Base-by-base conservation (phyloP, 2,888 invertebrate species). In the Monoplex corrugatus region DNA sequence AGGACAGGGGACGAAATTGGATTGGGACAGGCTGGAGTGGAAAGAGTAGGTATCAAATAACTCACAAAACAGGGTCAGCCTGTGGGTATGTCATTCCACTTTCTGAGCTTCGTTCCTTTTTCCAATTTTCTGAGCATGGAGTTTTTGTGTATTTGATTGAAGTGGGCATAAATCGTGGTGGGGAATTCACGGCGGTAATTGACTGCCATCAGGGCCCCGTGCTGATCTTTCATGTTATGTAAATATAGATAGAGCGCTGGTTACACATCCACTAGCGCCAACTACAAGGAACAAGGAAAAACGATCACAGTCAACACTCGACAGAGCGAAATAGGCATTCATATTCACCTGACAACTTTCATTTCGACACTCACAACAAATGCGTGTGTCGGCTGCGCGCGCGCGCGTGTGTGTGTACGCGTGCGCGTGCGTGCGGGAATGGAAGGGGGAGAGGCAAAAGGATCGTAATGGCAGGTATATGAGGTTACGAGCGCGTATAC, bases 331-430 rank as follows among this genome's bases (percentile, higher is more conserved):
- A 75, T 35, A 38, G 38, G 16, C 38, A 38, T 75, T 75, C 75
- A 35, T 75, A 75, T 72, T 57, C 16, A 57, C 57, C 10, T 57
- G 32, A 32, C n/a, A 13, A 28, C 13, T 13, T 75, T 75, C 35
- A 16, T 75, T 75, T 10, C 16, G 16, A 6, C 38, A 38, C 19
- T 75, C 23, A 75, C 10, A n/a, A 8, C 68, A 68, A 68, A 23
- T n/a, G n/a, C 32, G 68, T 16, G 16, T 16, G 19, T 28, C 3
- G 78, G 16, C 6, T 35, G 68, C 3, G 78, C 23, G 78, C 43
- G 78, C 43, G 78, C 43, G 78, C 43, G 78, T 78, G 78, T 78
- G 86, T 86, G 86, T 86, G 72, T 32, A 35, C 32, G 86, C 5
- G 72, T n/a, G 68, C 10, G 86, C 23, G 40, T 23, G 68, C 35